These are phyloP conservation scores for Phyllostomus hastatus DNA, from an alignment of 2,113 vertebrate species.

Conservation along the genomic window DNA sequence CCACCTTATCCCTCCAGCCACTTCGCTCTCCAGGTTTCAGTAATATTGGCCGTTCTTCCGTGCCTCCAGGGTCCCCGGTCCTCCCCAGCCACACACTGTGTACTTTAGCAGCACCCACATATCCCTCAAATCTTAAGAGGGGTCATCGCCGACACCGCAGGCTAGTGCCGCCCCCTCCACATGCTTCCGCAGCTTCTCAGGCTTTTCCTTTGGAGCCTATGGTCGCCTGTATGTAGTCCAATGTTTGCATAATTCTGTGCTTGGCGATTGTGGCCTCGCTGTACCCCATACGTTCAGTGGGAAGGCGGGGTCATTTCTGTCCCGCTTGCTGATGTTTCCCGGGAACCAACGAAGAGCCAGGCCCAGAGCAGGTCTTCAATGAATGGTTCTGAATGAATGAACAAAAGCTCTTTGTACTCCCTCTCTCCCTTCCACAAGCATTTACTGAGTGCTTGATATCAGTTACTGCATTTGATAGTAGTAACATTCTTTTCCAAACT, in stretches of 20 bases:
- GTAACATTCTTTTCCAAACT: neutral
- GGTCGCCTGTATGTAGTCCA: neutral
- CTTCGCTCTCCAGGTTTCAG: neutral
- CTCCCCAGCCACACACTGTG: neutral
- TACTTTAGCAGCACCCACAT: neutral
- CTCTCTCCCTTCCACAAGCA: neutral
- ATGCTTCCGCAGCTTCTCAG: accelerated
- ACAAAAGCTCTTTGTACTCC: neutral
- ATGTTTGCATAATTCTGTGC: neutral
- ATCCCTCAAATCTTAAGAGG: neutral
- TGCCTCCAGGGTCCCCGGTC: neutral
- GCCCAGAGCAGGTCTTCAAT: neutral
- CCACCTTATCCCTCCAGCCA: neutral
- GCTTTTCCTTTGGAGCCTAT: neutral
- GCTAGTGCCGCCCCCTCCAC: neutral
- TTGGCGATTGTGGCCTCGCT: neutral
- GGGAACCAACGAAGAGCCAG: neutral
- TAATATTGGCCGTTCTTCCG: neutral
- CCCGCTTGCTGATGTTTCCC: neutral
- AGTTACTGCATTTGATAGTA: neutral
- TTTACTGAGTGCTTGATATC: neutral
- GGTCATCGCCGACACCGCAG: accelerated
- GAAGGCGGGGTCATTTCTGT: neutral
- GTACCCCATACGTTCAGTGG: neutral
- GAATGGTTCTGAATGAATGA: neutral